phyloP scores from a whole-genome alignment of 92 coral and sea anemone species.

The Porites divaricata region DNA sequence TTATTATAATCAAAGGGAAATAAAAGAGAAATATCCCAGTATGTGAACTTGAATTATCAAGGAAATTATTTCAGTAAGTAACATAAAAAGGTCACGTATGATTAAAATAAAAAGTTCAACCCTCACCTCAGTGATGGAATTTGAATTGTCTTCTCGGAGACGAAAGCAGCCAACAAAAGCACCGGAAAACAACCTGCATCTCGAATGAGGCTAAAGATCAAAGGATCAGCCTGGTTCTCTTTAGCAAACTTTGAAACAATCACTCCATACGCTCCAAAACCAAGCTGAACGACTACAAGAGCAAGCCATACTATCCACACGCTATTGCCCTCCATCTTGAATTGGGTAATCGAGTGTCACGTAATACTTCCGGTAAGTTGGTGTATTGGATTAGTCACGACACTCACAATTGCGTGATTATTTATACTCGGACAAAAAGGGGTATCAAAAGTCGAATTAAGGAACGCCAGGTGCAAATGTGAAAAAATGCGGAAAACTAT shows the following conservation, averaged over 20 bases:
- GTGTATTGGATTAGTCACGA: too few relatives aligned
- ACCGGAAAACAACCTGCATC: constrained; percentile 81
- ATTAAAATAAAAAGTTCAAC: neutral
- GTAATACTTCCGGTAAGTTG: constrained; percentile 4
- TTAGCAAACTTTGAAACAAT: constrained; percentile 78
- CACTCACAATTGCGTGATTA: too few relatives aligned
- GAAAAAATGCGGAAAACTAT: too few relatives aligned
- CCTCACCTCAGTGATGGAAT: constrained; percentile 65
- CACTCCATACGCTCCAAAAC: constrained; percentile 87
- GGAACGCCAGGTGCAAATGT: too few relatives aligned
- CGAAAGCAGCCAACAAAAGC: constrained; percentile 69
- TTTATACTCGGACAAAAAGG: too few relatives aligned
- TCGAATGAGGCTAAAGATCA: constrained; percentile 75
- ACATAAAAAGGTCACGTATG: neutral
- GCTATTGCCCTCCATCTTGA: constrained; percentile 57
- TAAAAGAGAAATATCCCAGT: too few relatives aligned
- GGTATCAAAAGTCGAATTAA: too few relatives aligned
- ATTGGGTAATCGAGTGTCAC: neutral
- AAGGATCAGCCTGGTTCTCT: constrained; percentile 79
- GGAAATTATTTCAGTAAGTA: neutral
- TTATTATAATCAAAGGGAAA: too few relatives aligned
- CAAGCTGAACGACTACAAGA: constrained; percentile 68
- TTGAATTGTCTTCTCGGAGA: constrained; percentile 68
- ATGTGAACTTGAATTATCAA: neutral
- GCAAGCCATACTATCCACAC: constrained; percentile 74